A percentile compares a stretch with the other conserved stretches of the same genome.
phyloP scores from a whole-genome alignment of 2,888 invertebrate species.

The Muscina levida region DNA sequence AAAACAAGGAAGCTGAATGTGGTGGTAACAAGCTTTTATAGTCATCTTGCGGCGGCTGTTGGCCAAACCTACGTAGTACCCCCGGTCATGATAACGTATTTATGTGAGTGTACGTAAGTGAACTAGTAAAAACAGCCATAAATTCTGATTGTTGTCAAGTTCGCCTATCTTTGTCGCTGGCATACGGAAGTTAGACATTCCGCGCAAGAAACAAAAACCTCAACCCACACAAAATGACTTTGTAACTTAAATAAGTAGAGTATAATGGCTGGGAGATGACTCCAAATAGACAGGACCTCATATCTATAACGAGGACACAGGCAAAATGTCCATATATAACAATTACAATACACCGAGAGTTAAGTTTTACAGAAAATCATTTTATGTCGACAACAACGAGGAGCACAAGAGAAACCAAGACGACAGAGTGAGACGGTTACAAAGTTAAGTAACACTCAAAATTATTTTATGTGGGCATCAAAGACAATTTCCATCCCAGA shows the following conservation, averaged over 20 bases:
- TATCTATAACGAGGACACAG: background rate
- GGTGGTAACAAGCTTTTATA: slow-evolving; percentile 11
- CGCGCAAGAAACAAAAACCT: background rate
- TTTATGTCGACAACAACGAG: slow-evolving; percentile 43
- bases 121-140: slow-evolving; percentile 26
- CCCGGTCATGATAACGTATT: slow-evolving; percentile 25
- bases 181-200: slow-evolving; percentile 29
- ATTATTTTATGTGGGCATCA: slow-evolving; percentile 46
- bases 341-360: slow-evolving; percentile 23
- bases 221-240: slow-evolving; percentile 20
- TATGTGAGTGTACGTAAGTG: slow-evolving; percentile 13
- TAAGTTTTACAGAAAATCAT: slow-evolving; percentile 33
- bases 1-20: background rate
- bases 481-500: slow-evolving; percentile 5
- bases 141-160: slow-evolving; percentile 30
- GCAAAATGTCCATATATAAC: slow-evolving; percentile 27
- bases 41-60: slow-evolving; percentile 1
- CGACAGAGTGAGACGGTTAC: too few relatives aligned
- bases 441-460: slow-evolving; percentile 17
- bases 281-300: slow-evolving; percentile 2
- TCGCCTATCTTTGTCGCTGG: slow-evolving; percentile 35
- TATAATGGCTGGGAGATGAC: slow-evolving; percentile 31
- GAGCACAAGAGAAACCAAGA: too few relatives aligned
- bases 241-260: slow-evolving; percentile 35
- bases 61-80: background rate